Conservation (phyloP, 2,113 vertebrate genomes). For the Fregata magnificens region DNA sequence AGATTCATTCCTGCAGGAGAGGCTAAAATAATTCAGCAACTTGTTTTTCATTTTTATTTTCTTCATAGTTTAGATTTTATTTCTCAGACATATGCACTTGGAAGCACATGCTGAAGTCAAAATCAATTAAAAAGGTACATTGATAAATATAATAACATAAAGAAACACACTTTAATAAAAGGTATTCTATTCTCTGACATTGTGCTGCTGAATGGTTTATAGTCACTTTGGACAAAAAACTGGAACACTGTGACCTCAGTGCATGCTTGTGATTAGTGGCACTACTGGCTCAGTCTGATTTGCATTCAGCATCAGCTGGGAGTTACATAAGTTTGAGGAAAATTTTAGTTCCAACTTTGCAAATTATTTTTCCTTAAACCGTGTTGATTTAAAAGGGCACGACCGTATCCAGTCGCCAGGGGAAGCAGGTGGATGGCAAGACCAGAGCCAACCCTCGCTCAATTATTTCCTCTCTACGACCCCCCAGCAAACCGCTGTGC, state of each 20-base stretch:
- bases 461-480: accelerated
- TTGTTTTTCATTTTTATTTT: not conserved
- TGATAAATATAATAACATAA: not conserved
- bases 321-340: not conserved
- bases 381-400: not conserved
- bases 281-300: constrained; percentile 39
- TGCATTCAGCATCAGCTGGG: not conserved
- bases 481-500: not conserved
- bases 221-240: not conserved
- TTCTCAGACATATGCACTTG: not conserved
- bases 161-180: not conserved
- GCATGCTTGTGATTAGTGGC: constrained; percentile 12
- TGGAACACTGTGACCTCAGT: constrained; percentile 31
- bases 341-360: not conserved
- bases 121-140: not conserved
- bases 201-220: not conserved
- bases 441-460: not conserved
- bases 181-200: not conserved
- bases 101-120: not conserved
- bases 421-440: not conserved
- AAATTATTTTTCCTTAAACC: not conserved
- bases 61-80: not conserved
- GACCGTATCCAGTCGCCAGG: no score
- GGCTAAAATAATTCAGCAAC: not conserved
- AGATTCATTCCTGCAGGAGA: not conserved